Conservation (phyloP, 2,113 vertebrate species). For the Prochilodus magdalenae region DNA sequence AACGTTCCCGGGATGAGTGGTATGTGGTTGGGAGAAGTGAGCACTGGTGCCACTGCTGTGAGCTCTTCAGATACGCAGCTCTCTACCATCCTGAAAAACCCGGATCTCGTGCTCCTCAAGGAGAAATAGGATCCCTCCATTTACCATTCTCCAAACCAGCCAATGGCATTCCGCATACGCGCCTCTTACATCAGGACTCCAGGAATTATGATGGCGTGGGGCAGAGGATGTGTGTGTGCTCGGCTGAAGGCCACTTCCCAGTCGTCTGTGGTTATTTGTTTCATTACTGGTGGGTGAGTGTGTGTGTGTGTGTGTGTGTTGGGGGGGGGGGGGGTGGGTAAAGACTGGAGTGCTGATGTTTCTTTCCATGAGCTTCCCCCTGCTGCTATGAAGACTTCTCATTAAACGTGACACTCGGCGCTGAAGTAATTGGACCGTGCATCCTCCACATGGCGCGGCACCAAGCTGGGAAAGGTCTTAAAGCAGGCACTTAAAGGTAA, state of each 20-base stretch:
- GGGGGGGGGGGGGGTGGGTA: constrained; percentile 51
- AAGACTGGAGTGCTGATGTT: constrained; percentile 47
- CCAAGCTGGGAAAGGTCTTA: background rate
- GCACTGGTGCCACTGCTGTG: background rate
- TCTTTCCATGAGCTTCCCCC: background rate
- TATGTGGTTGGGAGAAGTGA: background rate
- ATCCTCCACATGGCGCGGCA: constrained; percentile 40
- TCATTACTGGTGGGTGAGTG: background rate
- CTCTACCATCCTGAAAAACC: background rate
- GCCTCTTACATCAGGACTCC: background rate
- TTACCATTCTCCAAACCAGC: background rate
- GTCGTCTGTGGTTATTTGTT: constrained; percentile 3
- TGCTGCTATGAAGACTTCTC: constrained; percentile 3
- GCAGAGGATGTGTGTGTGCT: background rate
- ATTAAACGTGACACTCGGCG: constrained; percentile 60
- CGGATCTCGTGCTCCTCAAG: background rate
- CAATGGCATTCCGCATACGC: background rate
- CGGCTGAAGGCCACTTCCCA: background rate
- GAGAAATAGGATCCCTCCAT: background rate
- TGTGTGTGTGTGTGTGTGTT: background rate
- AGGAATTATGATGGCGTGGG: too few species aligned
- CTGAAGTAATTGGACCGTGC: constrained; percentile 43
- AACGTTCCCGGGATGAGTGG: background rate
- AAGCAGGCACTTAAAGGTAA: background rate
- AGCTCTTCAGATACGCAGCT: background rate